Conservation (phyloP, 2,888 invertebrate species). For the Dromius quadrimaculatus region DNA sequence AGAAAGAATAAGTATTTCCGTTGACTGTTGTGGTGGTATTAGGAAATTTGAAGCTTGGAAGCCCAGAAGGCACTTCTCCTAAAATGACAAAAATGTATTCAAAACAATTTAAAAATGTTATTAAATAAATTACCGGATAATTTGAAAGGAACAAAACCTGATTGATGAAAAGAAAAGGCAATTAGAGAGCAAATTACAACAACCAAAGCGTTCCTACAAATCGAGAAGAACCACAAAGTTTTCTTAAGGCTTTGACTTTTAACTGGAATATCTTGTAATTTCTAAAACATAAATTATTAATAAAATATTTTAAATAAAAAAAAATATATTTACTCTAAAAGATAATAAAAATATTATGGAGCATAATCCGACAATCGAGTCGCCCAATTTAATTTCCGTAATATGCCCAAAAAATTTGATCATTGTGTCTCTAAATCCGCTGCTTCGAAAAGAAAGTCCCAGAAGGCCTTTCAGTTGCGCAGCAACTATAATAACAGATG, state of each 20-base stretch:
- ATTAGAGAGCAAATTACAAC: slow-evolving; percentile 75
- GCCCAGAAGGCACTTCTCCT: slow-evolving; percentile 76
- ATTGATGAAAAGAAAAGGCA: slow-evolving; percentile 69
- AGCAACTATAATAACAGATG: slow-evolving; percentile 81
- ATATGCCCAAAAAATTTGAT: slow-evolving; percentile 68
- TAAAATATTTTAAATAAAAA: slow-evolving; percentile 30
- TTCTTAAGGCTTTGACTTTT: slow-evolving; percentile 68
- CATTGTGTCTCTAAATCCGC: slow-evolving; percentile 76
- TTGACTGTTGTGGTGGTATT: slow-evolving; percentile 72
- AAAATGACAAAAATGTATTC: slow-evolving; percentile 55
- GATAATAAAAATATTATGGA: slow-evolving; percentile 76
- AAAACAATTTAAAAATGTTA: slow-evolving; percentile 9
- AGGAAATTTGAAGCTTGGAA: slow-evolving; percentile 78
- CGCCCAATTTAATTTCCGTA: slow-evolving; percentile 70
- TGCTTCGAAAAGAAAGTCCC: slow-evolving; percentile 77
- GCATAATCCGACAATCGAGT: slow-evolving; percentile 74
- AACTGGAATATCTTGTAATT: slow-evolving; percentile 72
- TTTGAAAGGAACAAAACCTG: slow-evolving; percentile 73
- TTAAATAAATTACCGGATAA: slow-evolving; percentile 68
- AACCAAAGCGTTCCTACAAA: slow-evolving; percentile 83
- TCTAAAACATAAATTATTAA: too few species aligned
- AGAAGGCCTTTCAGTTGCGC: slow-evolving; percentile 82
- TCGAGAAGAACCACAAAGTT: slow-evolving; percentile 79
- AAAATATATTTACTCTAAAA: slow-evolving; percentile 72
- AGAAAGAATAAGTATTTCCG: slow-evolving; percentile 74